Evolutionary conservation across 2,888 invertebrate species (phyloP), one percentile per base, ranked within the genome.

Genomic region (Chrysolina americana): DNA sequence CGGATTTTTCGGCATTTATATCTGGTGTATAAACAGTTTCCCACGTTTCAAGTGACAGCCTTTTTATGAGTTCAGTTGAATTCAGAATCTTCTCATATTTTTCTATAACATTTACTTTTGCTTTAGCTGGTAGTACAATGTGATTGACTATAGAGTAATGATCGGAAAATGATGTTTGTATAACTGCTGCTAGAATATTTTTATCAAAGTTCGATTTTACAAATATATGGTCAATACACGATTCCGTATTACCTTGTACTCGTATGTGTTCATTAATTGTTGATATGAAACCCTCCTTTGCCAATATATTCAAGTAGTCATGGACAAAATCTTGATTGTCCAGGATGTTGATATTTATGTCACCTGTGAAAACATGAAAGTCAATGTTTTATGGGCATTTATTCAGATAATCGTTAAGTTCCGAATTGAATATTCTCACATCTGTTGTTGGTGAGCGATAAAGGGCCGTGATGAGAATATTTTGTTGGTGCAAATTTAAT

Each of bases 151-250:
- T 63, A 4, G 63, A 13, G 28, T 28, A 36, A 15, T 63, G 63
- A 23, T 21, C 63, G 9, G 13, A 41, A 28, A 63, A 28, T 28
- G 3, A 63, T 28, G 28, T 63, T 63, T 63, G 10, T 3, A 63
- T 63, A 17, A 63, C 36, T 17, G 36, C 28, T 28, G 63, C 36
- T 11, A 63, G 11, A 17, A 63, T 36, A 63, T 63, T 36, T 28
- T 63, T 23, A 15, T 36, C 4, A 13, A 6, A n/a, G 41, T 63
- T 63, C 17, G 36, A 23, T 36, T 63, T 63, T 15, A 63, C 6
- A n/a, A 63, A 63, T 17, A 63, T 28, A 63, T 63, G 63, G 28
- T 63, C 63, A 36, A 63, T 28, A 36, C 63, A 63, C n/a, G 63
- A 63, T 63, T 63, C 36, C n/a, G 28, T 63, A 41, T 63, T 28